Evolutionary conservation across 1,140 invertebrate genomes (phyloP).

Genomic region (Psilanteris sp.): DNA sequence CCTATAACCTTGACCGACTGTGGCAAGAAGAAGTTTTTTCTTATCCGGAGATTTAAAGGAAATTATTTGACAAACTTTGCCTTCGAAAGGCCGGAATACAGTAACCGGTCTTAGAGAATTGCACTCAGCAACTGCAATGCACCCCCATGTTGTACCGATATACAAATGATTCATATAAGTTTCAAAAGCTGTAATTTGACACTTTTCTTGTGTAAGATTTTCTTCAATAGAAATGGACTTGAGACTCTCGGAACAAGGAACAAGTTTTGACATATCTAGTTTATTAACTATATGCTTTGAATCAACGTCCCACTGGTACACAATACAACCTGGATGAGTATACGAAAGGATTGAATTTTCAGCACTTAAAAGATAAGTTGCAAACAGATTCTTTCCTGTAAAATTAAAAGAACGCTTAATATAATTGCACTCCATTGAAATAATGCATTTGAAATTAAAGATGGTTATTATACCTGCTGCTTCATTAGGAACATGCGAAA

Average conservation of each 20-base stretch:
- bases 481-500: constrained; percentile 67
- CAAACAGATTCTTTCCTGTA: constrained; percentile 73
- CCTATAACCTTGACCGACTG: constrained; percentile 92
- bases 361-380: constrained; percentile 75
- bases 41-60: constrained; percentile 74
- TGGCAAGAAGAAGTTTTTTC: constrained; percentile 84
- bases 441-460: too few relatives aligned
- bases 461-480: constrained; percentile 65
- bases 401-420: not conserved
- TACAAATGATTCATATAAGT: constrained; percentile 86
- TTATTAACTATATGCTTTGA: constrained; percentile 86
- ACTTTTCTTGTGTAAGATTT: constrained; percentile 88
- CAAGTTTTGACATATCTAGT: constrained; percentile 94
- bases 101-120: constrained; percentile 90
- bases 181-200: constrained; percentile 90
- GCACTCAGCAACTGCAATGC: constrained; percentile 91
- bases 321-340: constrained; percentile 87
- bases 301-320: constrained; percentile 90
- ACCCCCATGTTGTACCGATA: constrained; percentile 95
- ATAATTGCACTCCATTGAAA: too few relatives aligned
- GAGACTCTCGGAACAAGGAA: constrained; percentile 94
- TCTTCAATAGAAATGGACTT: constrained; percentile 95
- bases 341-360: constrained; percentile 87
- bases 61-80: constrained; percentile 83
- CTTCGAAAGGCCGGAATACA: constrained; percentile 93